Evolutionary conservation across 2,797 vertebrate genomes (phyloP).

Genomic region (Nyctibius grandis): DNA sequence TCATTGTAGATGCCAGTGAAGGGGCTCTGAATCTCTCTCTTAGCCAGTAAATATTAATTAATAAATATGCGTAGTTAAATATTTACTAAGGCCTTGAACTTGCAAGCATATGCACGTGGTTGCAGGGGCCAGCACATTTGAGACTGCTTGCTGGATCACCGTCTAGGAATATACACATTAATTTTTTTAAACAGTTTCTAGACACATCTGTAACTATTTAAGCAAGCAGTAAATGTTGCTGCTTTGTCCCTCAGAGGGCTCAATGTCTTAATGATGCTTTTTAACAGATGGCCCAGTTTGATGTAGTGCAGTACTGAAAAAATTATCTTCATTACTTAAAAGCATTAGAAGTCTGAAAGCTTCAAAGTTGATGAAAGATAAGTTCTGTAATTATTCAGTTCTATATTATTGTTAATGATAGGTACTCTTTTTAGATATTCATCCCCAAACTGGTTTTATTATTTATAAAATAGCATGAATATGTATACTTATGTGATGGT

Average conservation of each 20-base stretch:
- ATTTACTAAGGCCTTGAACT: background rate
- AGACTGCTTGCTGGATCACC: background rate
- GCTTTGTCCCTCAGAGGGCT: constrained; percentile 13
- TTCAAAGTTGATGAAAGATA: background rate
- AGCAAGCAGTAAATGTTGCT: constrained; percentile 7
- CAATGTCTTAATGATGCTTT: background rate
- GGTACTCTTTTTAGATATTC: background rate
- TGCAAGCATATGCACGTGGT: background rate
- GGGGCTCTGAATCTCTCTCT: background rate
- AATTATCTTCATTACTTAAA: background rate
- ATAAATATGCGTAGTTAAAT: background rate
- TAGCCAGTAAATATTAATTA: background rate
- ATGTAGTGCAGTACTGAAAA: background rate
- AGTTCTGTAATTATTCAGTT: background rate
- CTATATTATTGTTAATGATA: background rate
- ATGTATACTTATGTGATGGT: background rate
- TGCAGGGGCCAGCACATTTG: background rate
- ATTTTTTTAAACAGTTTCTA: background rate
- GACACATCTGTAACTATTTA: constrained; percentile 4
- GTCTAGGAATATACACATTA: background rate
- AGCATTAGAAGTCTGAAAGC: background rate
- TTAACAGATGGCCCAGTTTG: constrained; percentile 50
- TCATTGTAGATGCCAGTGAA: background rate
- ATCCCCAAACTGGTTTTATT: background rate
- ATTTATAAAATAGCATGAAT: background rate